Evolutionary conservation across 2,888 invertebrate genomes (phyloP).

Genomic region (Pecten maximus): DNA sequence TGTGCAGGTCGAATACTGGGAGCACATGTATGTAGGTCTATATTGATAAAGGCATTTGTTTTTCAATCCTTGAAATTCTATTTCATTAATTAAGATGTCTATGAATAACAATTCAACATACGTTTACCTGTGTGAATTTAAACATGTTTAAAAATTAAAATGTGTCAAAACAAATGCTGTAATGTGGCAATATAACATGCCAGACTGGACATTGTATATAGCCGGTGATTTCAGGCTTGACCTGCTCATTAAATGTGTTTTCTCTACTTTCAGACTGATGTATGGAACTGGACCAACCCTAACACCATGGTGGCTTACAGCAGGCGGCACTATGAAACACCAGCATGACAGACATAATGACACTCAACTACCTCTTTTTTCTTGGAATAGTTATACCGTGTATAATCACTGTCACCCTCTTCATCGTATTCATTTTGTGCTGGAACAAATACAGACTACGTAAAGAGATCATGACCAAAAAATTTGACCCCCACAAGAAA

Average conservation of each 20-base stretch:
- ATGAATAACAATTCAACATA: neutral
- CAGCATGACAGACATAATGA: conserved; percentile 63
- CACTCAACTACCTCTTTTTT: conserved; percentile 76
- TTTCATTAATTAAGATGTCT: neutral
- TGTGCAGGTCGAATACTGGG: neutral
- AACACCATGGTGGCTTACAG: conserved; percentile 37
- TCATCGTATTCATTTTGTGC: conserved; percentile 78
- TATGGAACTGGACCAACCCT: neutral
- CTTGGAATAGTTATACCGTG: conserved; percentile 79
- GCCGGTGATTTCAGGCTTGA: neutral
- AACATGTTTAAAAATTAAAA: neutral
- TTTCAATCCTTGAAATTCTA: neutral
- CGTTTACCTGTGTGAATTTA: neutral
- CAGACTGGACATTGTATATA: neutral
- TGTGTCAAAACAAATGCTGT: neutral
- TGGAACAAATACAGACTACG: conserved; percentile 74
- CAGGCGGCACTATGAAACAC: conserved; percentile 44
- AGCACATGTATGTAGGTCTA: neutral
- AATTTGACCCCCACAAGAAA: conserved; percentile 74
- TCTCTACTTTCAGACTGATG: neutral
- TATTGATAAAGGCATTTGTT: neutral
- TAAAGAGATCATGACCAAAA: conserved; percentile 72
- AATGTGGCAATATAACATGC: neutral
- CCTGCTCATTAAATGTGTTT: neutral
- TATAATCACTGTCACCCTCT: conserved; percentile 76